Base-by-base conservation (phyloP, 2,113 vertebrate species). In the Anser cygnoides region DNA sequence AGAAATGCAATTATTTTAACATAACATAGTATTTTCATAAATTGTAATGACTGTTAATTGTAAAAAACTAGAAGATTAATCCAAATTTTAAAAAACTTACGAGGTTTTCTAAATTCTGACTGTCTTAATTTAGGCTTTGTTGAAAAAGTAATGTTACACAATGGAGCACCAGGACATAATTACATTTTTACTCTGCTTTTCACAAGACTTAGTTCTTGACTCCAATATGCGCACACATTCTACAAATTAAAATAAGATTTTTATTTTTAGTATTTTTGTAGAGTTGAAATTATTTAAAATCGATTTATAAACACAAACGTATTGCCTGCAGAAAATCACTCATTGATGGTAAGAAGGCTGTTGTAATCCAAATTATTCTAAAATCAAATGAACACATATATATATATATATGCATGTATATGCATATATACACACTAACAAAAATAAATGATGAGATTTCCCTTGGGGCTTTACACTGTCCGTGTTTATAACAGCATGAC, bases 371-470 rank as follows among this genome's bases (percentile, higher is more conserved):
- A 57, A 89, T 46, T 50, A 66, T 12, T 87, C 8, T 23, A 72
- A 94, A 92, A 75, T 3, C 9, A 75, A 77, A 33, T 1, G 1
- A 0, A 2, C 43, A 39, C 35, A 80, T 68, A 18, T 28, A 81
- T 85, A 6, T 85, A 6, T 18, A 39, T 43, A 9, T 72, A 16
- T 6, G 3, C 22, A 31, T n/a, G 3, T 13, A 28, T 2, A 1
- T 0, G 11, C 16, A 77, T 17, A 1, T 0, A 11, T 12, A 77
- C 14, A 52, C 2, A 37, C 1, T 2, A 83, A 49, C 3, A 54
- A 35, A 4, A 15, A 55, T 37, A 68, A 72, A 77, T 65, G 13
- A 3, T 2, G 14, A 63, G 12, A 80, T 66, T 50, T 68, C 61
- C 63, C 58, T 61, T 79, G 17, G 4, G 4, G 41, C 0, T 76